Base-by-base conservation (phyloP, 2,113 vertebrate species). In the Ophiodon elongatus region DNA sequence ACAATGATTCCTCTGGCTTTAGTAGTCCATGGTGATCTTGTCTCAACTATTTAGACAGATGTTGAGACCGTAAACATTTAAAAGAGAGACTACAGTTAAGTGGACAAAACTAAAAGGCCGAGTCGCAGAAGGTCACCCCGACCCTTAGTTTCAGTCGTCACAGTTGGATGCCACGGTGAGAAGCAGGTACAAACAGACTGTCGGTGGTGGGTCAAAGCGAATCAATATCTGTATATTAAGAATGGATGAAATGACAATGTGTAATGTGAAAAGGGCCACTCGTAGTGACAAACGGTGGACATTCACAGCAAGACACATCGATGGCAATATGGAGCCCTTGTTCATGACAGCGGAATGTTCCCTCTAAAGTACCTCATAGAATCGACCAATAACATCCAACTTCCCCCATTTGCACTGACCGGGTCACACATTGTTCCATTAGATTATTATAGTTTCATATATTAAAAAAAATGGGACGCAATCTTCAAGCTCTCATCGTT, bases 261-360 rank as follows among this genome's bases (percentile, higher is more conserved):
- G 56, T 10, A 35, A 63, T 23, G 17, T 35, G 60, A 21, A 35
- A 63, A 62, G 31, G 59, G 59, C 7, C 19, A 4, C 31, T 21
- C 29, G 17, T 5, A 19, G 19, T 35, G 60, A 21, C 60, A 23
- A 63, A 21, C 19, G 31, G 19, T 10, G 17, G 60, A 63, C 31
- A 35, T 35, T 35, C 8, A 29, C 59, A 33, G 59, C n/a, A 2
- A 27, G 25, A 64, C 2, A 25, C 25, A 41, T 60, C 37, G 11
- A 13, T 19, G 43, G 47, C 33, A 43, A 63, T 17, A 19, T 6
- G 59, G 2, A 80, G 39, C 50, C 23, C 4, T 37, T 39, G 66
- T 79, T 83, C 59, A 70, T 81, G 78, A 71, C 25, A 35, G 71
- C 13, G 25, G 56, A 74, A 39, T 54, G 27, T 39, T 56, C 3